Conservation (phyloP, 1,140 invertebrate genomes). For the Euura lappo region DNA sequence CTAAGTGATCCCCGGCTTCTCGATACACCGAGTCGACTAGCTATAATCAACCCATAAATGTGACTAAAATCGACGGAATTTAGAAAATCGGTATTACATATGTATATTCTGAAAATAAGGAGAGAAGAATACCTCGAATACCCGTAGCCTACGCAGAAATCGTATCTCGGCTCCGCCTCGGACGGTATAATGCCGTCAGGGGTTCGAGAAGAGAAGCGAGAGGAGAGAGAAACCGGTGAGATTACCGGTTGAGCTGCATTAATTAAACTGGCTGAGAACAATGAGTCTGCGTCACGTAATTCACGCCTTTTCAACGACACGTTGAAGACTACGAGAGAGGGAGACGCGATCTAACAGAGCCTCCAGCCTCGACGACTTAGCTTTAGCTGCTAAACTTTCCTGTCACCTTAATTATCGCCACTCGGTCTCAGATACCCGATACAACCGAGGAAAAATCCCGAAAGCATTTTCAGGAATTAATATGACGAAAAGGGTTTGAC, state of each 20-base stretch:
- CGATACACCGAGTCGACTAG: background rate
- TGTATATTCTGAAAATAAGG: too few relatives aligned
- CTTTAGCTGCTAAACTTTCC: too few relatives aligned
- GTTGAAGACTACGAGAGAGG: background rate
- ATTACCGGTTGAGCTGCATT: slow-evolving; percentile 5
- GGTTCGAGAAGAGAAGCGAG: background rate
- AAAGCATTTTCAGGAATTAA: too few relatives aligned
- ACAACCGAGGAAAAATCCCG: too few relatives aligned
- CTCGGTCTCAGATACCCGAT: too few relatives aligned
- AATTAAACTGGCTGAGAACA: slow-evolving; percentile 3
- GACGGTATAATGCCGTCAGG: background rate
- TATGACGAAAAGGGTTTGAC: too few relatives aligned
- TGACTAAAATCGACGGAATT: background rate
- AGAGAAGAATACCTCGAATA: too few relatives aligned
- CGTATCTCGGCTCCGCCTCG: too few relatives aligned
- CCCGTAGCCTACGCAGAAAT: too few relatives aligned
- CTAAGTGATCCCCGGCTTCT: slow-evolving; percentile 52
- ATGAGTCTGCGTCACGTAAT: slow-evolving; percentile 2
- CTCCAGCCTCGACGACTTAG: too few relatives aligned
- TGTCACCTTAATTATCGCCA: too few relatives aligned
- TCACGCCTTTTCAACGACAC: background rate
- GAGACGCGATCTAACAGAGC: background rate
- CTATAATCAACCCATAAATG: background rate
- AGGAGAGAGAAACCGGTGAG: background rate
- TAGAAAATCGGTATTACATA: background rate